A percentile compares a stretch with the other conserved stretches of the same genome.
Conservation (phyloP, 2,797 vertebrate species). For the Microhierax caerulescens region DNA sequence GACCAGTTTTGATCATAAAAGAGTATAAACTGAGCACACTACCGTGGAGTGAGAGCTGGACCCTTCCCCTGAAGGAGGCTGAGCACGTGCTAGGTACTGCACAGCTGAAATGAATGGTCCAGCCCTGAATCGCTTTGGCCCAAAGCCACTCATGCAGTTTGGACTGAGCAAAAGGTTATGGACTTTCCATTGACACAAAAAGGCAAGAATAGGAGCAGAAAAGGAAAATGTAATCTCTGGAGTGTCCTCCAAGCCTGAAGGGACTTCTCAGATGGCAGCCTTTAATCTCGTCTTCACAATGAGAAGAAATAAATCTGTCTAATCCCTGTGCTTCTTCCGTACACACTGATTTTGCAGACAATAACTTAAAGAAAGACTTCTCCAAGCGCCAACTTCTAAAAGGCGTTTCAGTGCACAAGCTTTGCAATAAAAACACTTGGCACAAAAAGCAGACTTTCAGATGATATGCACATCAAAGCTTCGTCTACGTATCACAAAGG, state of each 20-base stretch:
- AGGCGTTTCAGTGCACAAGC: neutral
- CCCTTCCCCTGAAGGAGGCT: neutral
- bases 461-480: conserved; percentile 33
- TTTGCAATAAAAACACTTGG: neutral
- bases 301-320: conserved; percentile 30
- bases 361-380: conserved; percentile 15
- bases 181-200: neutral
- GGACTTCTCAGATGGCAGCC: neutral
- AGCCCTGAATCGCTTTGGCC: neutral
- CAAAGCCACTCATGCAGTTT: neutral
- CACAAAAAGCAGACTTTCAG: neutral
- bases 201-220: neutral
- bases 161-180: neutral
- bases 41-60: neutral
- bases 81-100: neutral
- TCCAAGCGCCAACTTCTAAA: conserved; percentile 12
- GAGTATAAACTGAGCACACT: neutral
- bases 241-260: neutral
- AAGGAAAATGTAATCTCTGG: neutral
- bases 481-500: neutral
- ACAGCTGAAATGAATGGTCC: neutral
- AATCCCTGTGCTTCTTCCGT: neutral
- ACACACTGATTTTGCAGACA: conserved; percentile 16
- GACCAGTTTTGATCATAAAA: neutral
- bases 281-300: neutral